Base-by-base conservation (phyloP, 1,140 invertebrate species). In the Cyclina sinensis region DNA sequence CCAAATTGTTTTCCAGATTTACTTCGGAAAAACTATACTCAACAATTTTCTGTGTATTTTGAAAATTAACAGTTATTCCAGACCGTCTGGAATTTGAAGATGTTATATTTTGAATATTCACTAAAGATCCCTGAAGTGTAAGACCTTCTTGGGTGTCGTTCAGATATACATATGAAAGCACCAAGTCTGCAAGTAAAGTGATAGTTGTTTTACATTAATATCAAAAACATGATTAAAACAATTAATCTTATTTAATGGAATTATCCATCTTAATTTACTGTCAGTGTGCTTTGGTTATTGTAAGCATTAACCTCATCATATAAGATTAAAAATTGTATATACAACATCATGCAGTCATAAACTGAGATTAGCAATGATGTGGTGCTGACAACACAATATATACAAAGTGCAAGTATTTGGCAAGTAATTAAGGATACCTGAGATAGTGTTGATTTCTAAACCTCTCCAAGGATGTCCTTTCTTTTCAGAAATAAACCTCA, bases 141-240 rank as follows among this genome's bases (percentile, higher is more conserved):
- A 79, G 54, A n/a, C 76, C 76, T 57, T 16, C 76, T n/a, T 57
- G 24, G 9, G 76, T 79, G 32, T 79, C 51, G 30, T 79, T 79
- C 27, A 62, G 18, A 27, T 27, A 9, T 5, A 62, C 5, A n/a
- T 62, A 11, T 4, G 24, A 62, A 1, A 62, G 7, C 24, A 27
- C 57, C 1, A 5, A 24, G 9, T 27, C 57, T 62, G 57, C 5
- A 62, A 27, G 4, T 7, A 27, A 62, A 24, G 14, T 43, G 43
- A 43, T 43, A n/a, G n/a, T n/a, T n/a, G n/a, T n/a, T n/a, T n/a
- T n/a, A n/a, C n/a, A n/a, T n/a, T n/a, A n/a, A n/a, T n/a, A n/a
- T n/a, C n/a, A n/a, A n/a, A n/a, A n/a, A n/a, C n/a, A n/a, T n/a
- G n/a, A n/a, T n/a, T n/a, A n/a, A n/a, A n/a, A n/a, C n/a, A n/a